A percentile compares a stretch with the other conserved stretches of the same genome.
phyloP scores from a whole-genome alignment of 2,797 vertebrate genomes.

The Typhlichthys subterraneus region DNA sequence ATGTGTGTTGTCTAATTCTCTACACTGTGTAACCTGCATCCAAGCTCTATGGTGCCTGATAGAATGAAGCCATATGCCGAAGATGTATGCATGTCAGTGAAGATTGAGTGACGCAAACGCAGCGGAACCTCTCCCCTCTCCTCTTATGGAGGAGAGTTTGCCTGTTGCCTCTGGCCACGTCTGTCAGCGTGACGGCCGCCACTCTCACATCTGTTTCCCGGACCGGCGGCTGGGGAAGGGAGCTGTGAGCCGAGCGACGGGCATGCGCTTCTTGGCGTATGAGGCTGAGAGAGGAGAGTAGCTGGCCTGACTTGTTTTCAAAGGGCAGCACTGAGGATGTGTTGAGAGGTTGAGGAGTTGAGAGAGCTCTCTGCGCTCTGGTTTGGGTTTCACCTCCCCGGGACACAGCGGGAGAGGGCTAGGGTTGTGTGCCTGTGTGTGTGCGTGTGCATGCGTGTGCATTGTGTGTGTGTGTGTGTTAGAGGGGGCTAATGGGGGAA shows the following conservation, averaged over 20 bases:
- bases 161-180: conserved; percentile 46
- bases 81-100: conserved; percentile 2
- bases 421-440: conserved; percentile 14
- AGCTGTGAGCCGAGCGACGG: conserved; percentile 60
- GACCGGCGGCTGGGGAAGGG: conserved; percentile 57
- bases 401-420: conserved; percentile 56
- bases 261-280: conserved; percentile 64
- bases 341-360: conserved; percentile 76
- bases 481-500: conserved; percentile 1
- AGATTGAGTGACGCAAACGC: conserved; percentile 11
- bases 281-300: conserved; percentile 60
- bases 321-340: conserved; percentile 72
- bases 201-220: conserved; percentile 76
- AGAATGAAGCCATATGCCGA: conserved; percentile 50
- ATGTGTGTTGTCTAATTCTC: conserved; percentile 57
- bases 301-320: conserved; percentile 73
- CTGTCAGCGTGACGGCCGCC: conserved; percentile 50
- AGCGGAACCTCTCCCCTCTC: conserved; percentile 39
- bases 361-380: conserved; percentile 64
- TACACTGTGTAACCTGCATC: conserved; percentile 28
- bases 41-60: conserved; percentile 32
- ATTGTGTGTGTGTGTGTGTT: not conserved
- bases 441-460: conserved; percentile 3
- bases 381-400: conserved; percentile 68
- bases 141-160: conserved; percentile 28